Percentiles rank a stretch among this genome's conserved stretches.
These are phyloP conservation scores for Hiodon alosoides DNA, from an alignment of 2,113 vertebrate species.

Conservation along the genomic window DNA sequence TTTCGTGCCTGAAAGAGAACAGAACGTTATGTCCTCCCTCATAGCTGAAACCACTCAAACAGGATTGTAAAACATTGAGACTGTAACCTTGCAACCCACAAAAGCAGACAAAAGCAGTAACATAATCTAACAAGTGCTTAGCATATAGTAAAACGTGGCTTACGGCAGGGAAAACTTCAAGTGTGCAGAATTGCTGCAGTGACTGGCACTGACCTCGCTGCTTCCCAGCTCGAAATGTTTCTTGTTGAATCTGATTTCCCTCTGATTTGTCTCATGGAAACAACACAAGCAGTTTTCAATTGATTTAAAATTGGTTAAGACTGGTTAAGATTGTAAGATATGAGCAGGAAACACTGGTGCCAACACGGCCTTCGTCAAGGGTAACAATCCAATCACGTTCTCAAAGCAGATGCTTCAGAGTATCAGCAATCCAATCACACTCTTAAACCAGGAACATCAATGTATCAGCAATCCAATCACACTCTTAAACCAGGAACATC, in stretches of 20 bases:
- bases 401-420: conserved; percentile 33
- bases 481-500: no score
- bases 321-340: conserved; percentile 32
- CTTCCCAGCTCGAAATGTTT: conserved; percentile 43
- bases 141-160: background rate
- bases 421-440: no score
- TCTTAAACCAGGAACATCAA: no score
- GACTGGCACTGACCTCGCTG: conserved; percentile 31
- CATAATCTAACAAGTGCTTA: background rate
- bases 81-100: no score
- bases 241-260: conserved; percentile 51
- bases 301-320: no score
- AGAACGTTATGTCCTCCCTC: no score
- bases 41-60: no score
- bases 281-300: conserved; percentile 49
- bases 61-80: no score
- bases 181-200: background rate
- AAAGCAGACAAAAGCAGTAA: background rate
- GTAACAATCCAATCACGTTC: conserved; percentile 33
- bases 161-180: background rate
- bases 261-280: conserved; percentile 60
- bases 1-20: no score
- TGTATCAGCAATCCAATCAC: no score
- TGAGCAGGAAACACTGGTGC: conserved; percentile 39
- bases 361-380: conserved; percentile 19